Evolutionary conservation across 1,140 invertebrate genomes (phyloP), one percentile per base, ranked within the genome.

Genomic region (Polypedilum vanderplanki): DNA sequence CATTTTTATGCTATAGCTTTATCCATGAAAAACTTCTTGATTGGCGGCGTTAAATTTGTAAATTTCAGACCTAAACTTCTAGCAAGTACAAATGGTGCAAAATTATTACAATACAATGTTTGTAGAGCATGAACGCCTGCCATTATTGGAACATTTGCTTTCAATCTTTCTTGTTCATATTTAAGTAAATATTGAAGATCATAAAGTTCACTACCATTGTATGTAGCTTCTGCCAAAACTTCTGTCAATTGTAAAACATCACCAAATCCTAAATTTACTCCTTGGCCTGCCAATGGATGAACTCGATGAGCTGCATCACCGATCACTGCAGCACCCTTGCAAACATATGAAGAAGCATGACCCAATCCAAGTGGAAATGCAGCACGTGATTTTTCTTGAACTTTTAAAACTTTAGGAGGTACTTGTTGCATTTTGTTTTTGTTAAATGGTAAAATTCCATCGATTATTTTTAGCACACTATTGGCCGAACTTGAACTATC

Each of bases 251-350:
- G 86, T 12, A 85, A 80, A 0, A 98, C 90, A 85, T 99, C 98
- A 22, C 93, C 94, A 83, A 99, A 97, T 4, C 98, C 98, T 67
- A 99, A 85, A 85, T 99, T 99, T 0, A 98, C 94, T 10, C 97
- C 97, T 84, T 98, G 96, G 0, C 98, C 98, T 70, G 97, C 98
- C 74, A 99, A 81, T 0, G 98, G 98, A 86, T 99, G 97, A 46
- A 99, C 87, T 80, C 95, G 87, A 83, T 99, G 98, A 8, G 97
- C 97, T 41, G 97, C 94, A 87, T 99, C 98, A 15, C 96, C 96
- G 76, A 98, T 87, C 3, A 98, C 83, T 67, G 89, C 95, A 9
- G 90, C 88, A 74, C 92, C 87, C 18, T 86, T 83, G 40, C 84
- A 85, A 0, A 95, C 89, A 83, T 99, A 99, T 77, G 90, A 87